phyloP scores from a whole-genome alignment of 2,113 vertebrate genomes.

The Gobio gobio region DNA sequence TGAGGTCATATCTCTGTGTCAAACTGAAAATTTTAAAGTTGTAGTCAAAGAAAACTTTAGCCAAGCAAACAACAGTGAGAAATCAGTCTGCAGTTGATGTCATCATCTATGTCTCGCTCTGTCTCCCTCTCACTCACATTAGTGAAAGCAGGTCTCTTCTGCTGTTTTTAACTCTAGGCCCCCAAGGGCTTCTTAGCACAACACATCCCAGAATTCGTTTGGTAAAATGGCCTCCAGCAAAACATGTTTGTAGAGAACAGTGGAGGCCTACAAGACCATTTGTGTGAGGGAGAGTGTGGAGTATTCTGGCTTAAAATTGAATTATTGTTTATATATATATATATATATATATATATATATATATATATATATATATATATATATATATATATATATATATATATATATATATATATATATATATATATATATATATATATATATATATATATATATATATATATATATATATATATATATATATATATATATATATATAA shows the following conservation, averaged over 20 bases:
- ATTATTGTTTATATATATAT: constrained; percentile 11
- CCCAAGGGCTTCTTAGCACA: constrained; percentile 63
- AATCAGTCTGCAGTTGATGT: not conserved
- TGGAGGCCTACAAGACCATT: constrained; percentile 30
- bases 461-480: too few species aligned
- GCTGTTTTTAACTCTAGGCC: constrained; percentile 58
- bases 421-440: too few species aligned
- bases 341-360: too few species aligned
- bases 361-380: too few species aligned
- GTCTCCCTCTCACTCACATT: constrained; percentile 2
- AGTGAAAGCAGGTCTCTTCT: constrained; percentile 32
- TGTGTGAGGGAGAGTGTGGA: not conserved
- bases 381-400: too few species aligned
- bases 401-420: too few species aligned
- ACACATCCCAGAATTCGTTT: constrained; percentile 68
- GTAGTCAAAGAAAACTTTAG: not conserved
- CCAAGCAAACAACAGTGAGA: not conserved
- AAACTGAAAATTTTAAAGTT: not conserved
- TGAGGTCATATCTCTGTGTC: not conserved
- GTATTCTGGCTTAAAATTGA: constrained; percentile 16
- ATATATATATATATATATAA: too few species aligned
- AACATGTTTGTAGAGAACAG: constrained; percentile 62
- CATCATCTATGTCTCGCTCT: not conserved
- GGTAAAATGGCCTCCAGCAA: constrained; percentile 66
- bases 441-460: too few species aligned